Percentiles rank a stretch among this genome's conserved stretches.
Conservation (phyloP, 2,888 invertebrate genomes). For the Emmelina monodactyla region DNA sequence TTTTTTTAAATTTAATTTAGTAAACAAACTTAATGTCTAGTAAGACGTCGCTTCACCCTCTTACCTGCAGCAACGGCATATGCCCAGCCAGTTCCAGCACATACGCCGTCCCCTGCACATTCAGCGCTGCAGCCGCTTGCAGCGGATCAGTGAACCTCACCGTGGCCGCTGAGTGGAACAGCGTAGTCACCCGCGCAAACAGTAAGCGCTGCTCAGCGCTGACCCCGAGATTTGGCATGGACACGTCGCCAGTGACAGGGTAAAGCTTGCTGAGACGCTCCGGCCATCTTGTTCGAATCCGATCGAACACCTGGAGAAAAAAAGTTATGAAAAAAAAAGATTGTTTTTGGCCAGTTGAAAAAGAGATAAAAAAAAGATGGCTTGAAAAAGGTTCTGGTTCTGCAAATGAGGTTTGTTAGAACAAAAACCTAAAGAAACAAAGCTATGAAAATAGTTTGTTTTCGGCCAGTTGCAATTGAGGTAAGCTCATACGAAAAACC, state of each 20-base stretch:
- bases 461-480: no score
- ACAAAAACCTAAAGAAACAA: no score
- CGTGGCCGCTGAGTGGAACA: slow-evolving; percentile 96
- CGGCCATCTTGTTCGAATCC: slow-evolving; percentile 70
- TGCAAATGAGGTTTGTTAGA: no score
- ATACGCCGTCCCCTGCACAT: slow-evolving; percentile 87
- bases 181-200: slow-evolving; percentile 77
- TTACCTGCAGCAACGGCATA: slow-evolving; percentile 78
- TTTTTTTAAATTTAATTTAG: no score
- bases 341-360: no score
- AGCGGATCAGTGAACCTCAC: slow-evolving; percentile 93
- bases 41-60: no score
- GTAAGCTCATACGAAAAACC: no score
- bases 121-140: slow-evolving; percentile 85
- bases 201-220: slow-evolving; percentile 68
- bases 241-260: slow-evolving; percentile 79
- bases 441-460: no score
- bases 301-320: slow-evolving; percentile 70
- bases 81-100: slow-evolving; percentile 82
- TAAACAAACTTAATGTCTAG: no score
- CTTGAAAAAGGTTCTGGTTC: no score
- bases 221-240: slow-evolving; percentile 74
- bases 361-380: no score
- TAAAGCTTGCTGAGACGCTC: slow-evolving; percentile 72
- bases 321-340: no score